phyloP scores from a whole-genome alignment of 2,888 invertebrate genomes.

The Augiades crinisus region DNA sequence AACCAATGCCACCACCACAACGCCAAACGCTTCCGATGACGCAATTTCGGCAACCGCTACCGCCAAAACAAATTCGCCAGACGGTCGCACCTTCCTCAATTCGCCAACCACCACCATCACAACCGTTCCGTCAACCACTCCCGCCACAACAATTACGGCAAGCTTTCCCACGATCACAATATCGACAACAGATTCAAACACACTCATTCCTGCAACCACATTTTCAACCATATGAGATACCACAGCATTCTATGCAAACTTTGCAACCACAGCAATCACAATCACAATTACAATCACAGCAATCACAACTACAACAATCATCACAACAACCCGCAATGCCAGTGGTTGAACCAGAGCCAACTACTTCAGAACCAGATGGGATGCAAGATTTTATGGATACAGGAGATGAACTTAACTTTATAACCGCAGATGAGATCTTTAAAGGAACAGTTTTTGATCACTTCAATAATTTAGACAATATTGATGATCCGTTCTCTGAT shows the following conservation, averaged over 20 bases:
- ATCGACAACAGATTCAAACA: background rate
- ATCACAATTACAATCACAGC: too few species aligned
- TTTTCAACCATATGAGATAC: background rate
- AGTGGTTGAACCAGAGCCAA: background rate
- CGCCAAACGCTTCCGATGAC: background rate
- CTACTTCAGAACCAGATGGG: background rate
- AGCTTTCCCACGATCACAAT: background rate
- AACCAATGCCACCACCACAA: background rate
- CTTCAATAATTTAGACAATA: constrained; percentile 11
- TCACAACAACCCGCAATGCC: too few species aligned
- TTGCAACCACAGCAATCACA: background rate
- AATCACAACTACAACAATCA: background rate
- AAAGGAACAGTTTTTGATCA: constrained; percentile 22
- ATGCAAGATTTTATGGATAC: background rate
- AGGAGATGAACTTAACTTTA: constrained; percentile 14
- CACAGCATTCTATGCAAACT: background rate
- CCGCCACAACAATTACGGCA: background rate
- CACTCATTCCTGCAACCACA: background rate
- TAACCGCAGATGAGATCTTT: constrained; percentile 23
- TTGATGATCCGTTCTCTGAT: too few species aligned
- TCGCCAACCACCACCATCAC: constrained; percentile 27
- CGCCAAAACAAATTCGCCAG: constrained; percentile 4
- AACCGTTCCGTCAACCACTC: constrained; percentile 20
- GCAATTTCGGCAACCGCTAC: constrained; percentile 9
- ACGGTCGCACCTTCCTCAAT: background rate